phyloP scores from a whole-genome alignment of 2,113 vertebrate species.

The Felis catus region F.catus_Fca126_mat1.0 CM031415.1:69648001-69648500 shows the following conservation, averaged over 20 bases:
- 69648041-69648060: neutral
- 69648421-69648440: neutral
- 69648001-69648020: neutral
- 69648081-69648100: constrained; percentile 57
- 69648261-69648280: neutral
- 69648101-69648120: neutral
- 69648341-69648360: neutral
- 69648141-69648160: constrained; percentile 56
- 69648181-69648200: neutral
- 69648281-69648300: neutral
- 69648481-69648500: neutral
- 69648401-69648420: neutral
- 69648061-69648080: constrained; percentile 79
- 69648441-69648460: neutral
- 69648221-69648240: neutral
- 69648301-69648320: neutral
- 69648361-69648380: neutral
- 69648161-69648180: neutral
- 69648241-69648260: neutral
- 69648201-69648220: neutral
- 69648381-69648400: neutral
- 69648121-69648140: constrained; percentile 83
- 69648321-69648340: neutral
- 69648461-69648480: neutral
- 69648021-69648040: neutral